Evolutionary conservation across 2,888 invertebrate genomes (phyloP).

Genomic region (Dolomedes plantarius): DNA sequence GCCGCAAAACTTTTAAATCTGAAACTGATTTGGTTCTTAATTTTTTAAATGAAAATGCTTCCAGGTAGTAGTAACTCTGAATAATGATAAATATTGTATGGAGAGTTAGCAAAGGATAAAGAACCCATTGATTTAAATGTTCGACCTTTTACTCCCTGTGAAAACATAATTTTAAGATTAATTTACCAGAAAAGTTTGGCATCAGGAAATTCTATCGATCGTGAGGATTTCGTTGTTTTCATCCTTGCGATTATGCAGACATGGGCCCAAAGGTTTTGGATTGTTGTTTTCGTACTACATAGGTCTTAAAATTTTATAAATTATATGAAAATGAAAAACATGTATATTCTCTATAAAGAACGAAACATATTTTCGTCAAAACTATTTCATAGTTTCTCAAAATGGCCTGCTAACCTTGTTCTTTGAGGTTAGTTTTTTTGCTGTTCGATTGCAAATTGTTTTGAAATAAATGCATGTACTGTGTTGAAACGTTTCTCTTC

Average conservation of each 20-base stretch:
- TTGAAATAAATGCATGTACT: neutral
- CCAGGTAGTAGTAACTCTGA: too few relatives aligned
- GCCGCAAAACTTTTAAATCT: too few relatives aligned
- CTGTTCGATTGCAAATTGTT: neutral
- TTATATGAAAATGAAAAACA: neutral
- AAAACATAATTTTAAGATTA: too few relatives aligned
- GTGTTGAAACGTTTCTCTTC: too few relatives aligned
- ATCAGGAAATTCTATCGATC: constrained; percentile 52
- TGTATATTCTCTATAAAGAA: neutral
- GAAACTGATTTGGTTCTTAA: too few relatives aligned
- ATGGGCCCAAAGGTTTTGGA: neutral
- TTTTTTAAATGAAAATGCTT: too few relatives aligned
- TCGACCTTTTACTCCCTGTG: too few relatives aligned
- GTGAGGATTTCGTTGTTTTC: constrained; percentile 48
- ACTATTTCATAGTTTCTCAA: neutral
- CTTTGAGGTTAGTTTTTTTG: constrained; percentile 36
- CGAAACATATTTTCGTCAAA: neutral
- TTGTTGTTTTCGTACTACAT: neutral
- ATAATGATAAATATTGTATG: too few relatives aligned
- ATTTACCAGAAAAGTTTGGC: constrained; percentile 10
- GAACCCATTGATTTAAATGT: too few relatives aligned
- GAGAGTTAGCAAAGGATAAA: too few relatives aligned
- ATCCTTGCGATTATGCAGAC: constrained; percentile 34
- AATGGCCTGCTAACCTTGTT: constrained; percentile 56
- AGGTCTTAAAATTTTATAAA: neutral